A percentile compares a stretch with the other conserved stretches of the same genome.
Evolutionary conservation across 2,797 vertebrate species (phyloP).

Genomic region (Aulostomus chinensis): DNA sequence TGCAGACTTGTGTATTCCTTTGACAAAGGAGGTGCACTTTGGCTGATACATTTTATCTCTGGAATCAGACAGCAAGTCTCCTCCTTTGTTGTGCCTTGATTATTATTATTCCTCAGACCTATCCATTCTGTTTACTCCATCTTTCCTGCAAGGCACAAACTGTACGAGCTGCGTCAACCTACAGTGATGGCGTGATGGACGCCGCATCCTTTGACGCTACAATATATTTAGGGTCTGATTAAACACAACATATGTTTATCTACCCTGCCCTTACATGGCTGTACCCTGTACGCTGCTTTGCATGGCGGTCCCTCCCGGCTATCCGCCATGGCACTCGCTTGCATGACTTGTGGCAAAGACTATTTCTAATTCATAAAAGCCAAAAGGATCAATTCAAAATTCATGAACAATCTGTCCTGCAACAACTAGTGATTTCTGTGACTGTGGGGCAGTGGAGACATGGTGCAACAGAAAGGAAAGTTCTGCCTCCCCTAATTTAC

Average conservation of each 20-base stretch:
- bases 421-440: constrained; percentile 78
- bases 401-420: constrained; percentile 86
- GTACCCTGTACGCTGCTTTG: constrained; percentile 66
- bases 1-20: constrained; percentile 54
- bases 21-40: constrained; percentile 67
- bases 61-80: constrained; percentile 59
- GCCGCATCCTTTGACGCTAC: constrained; percentile 56
- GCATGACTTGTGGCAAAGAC: constrained; percentile 71
- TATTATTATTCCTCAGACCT: constrained; percentile 38
- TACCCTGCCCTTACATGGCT: constrained; percentile 72
- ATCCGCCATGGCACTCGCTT: constrained; percentile 60
- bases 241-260: constrained; percentile 80
- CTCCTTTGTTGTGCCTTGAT: constrained; percentile 58
- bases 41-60: constrained; percentile 56
- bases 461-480: constrained; percentile 68
- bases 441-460: constrained; percentile 79
- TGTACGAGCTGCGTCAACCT: no score
- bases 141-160: constrained; percentile 26
- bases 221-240: constrained; percentile 64
- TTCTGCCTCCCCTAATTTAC: constrained; percentile 66
- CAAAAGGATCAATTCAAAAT: constrained; percentile 86
- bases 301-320: constrained; percentile 72
- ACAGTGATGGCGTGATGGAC: constrained; percentile 32
- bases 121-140: constrained; percentile 27
- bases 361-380: constrained; percentile 87